These are phyloP conservation scores for Macrochelys suwanniensis DNA, from an alignment of 2,797 vertebrate genomes.

Conservation along the genomic window DNA sequence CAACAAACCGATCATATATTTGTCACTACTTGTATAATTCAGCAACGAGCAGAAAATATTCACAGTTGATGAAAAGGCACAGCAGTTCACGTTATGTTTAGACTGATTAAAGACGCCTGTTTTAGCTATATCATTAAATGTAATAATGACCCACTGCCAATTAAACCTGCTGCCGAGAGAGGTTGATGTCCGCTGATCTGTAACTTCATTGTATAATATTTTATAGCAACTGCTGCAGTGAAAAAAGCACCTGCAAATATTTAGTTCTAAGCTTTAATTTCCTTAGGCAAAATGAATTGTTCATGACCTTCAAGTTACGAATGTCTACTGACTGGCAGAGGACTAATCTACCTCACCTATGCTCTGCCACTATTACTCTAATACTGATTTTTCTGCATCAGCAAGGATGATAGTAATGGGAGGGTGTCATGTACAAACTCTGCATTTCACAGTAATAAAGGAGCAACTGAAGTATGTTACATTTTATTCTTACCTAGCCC, in stretches of 20 bases:
- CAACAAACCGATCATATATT: neutral
- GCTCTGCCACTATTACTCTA: neutral
- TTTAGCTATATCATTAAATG: neutral
- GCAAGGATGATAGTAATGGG: neutral
- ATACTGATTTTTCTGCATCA: neutral
- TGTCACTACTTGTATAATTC: neutral
- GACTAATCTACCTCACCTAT: neutral
- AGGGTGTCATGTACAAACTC: neutral
- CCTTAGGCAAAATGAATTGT: constrained; percentile 17
- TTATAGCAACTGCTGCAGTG: neutral
- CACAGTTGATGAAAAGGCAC: neutral
- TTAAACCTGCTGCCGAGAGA: neutral
- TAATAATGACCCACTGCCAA: neutral
- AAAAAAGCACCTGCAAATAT: constrained; percentile 49
- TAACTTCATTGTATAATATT: neutral
- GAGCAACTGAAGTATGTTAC: neutral
- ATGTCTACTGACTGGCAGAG: neutral
- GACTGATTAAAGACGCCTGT: neutral
- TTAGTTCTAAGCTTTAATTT: constrained; percentile 38
- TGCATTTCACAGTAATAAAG: neutral
- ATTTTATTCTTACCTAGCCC: neutral
- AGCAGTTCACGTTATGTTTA: neutral
- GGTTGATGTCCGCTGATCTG: neutral
- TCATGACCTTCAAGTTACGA: constrained; percentile 42
- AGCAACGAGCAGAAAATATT: neutral